Conservation (phyloP, 2,888 invertebrate genomes). For the Amphipyra tragopoginis region DNA sequence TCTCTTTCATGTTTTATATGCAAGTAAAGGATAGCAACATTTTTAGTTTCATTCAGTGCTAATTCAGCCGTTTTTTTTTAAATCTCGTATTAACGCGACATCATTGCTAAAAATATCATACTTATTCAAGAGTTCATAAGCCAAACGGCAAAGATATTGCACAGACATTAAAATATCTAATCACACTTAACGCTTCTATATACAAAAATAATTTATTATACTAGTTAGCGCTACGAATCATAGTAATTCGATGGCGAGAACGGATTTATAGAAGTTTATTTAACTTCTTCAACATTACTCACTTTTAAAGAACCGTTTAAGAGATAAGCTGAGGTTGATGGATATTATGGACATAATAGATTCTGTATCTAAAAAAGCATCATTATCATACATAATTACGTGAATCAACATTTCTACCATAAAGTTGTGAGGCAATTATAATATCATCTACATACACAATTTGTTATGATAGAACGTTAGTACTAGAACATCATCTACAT, state of each 20-base stretch:
- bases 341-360: too few relatives aligned
- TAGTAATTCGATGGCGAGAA: constrained; percentile 8
- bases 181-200: constrained; percentile 28
- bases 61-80: too few relatives aligned
- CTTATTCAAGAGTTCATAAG: constrained; percentile 9
- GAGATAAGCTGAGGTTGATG: constrained; percentile 6
- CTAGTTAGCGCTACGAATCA: constrained; percentile 22
- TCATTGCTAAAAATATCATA: constrained; percentile 2
- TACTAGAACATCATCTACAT: constrained; percentile 3
- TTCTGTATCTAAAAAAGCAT: too few relatives aligned
- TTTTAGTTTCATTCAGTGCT: too few relatives aligned
- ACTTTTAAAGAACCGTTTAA: background rate
- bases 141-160: constrained; percentile 46
- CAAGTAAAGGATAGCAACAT: too few relatives aligned
- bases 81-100: too few relatives aligned
- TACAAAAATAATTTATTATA: constrained; percentile 57
- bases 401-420: background rate
- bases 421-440: constrained; percentile 13
- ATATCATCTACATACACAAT: constrained; percentile 10
- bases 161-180: constrained; percentile 28
- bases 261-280: background rate
- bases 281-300: background rate
- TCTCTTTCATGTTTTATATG: too few relatives aligned
- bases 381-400: too few relatives aligned
- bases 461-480: background rate